phyloP scores from a whole-genome alignment of 2,797 vertebrate species.

The Fringilla coelebs region DNA sequence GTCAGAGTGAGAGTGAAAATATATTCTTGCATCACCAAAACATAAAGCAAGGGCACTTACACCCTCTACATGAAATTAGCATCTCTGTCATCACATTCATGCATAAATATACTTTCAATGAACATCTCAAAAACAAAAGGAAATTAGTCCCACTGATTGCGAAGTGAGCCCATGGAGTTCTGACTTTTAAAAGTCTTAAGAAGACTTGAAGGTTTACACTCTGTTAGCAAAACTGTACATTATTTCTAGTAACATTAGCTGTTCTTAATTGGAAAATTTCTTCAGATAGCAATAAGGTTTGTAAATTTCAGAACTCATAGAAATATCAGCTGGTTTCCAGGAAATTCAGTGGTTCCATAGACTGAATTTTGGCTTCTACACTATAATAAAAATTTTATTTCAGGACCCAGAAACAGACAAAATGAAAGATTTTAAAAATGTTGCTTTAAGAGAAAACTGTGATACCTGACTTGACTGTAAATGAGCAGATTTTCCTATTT shows the following conservation, averaged over 20 bases:
- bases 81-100: not conserved
- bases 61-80: not conserved
- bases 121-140: not conserved
- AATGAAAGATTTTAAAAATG: not conserved
- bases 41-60: not conserved
- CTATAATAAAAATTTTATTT: not conserved
- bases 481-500: not conserved
- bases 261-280: not conserved
- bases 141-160: not conserved
- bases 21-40: not conserved
- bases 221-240: not conserved
- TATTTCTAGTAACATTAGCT: not conserved
- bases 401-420: not conserved
- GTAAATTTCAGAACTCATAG: not conserved
- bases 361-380: not conserved
- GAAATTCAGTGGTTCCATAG: not conserved
- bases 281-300: not conserved
- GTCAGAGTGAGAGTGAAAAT: not conserved
- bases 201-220: not conserved
- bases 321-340: not conserved
- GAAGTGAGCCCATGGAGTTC: not conserved
- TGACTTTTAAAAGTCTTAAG: not conserved
- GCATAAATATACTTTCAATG: not conserved
- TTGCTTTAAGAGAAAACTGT: not conserved
- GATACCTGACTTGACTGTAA: not conserved